phyloP scores from a whole-genome alignment of 2,888 invertebrate genomes.

The Xylota sylvarum region DNA sequence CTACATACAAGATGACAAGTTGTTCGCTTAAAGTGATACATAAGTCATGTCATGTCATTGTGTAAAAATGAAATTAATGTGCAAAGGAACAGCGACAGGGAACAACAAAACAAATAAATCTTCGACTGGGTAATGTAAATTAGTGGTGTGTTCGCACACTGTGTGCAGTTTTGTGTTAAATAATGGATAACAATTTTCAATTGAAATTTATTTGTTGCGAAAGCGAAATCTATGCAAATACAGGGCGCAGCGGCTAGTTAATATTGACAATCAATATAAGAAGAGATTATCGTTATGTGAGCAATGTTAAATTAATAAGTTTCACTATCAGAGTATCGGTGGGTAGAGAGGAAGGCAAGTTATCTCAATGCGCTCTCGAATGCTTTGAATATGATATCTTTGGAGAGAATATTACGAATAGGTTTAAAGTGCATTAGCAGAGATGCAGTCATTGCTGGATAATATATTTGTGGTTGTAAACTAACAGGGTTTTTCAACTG shows the following conservation, averaged over 20 bases:
- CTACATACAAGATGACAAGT: constrained; percentile 18
- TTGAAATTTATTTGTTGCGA: constrained; percentile 50
- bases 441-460: no score
- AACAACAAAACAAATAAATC: constrained; percentile 36
- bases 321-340: background rate
- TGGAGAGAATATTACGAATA: no score
- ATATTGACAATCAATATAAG: constrained; percentile 16
- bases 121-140: constrained; percentile 25
- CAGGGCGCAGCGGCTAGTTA: constrained; percentile 35
- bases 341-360: background rate
- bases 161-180: constrained; percentile 5
- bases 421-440: no score
- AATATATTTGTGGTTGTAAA: no score
- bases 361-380: background rate
- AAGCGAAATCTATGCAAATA: constrained; percentile 40
- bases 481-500: no score
- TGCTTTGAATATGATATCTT: background rate
- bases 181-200: constrained; percentile 31
- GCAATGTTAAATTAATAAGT: background rate
- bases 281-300: constrained; percentile 10
- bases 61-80: constrained; percentile 46
- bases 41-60: constrained; percentile 65
- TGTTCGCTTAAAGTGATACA: constrained; percentile 59
- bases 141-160: constrained; percentile 4
- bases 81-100: background rate